A percentile compares a stretch with the other conserved stretches of the same genome.
Evolutionary conservation across 1,140 invertebrate species (phyloP).

Genomic region (Anastatus disparis): DNA sequence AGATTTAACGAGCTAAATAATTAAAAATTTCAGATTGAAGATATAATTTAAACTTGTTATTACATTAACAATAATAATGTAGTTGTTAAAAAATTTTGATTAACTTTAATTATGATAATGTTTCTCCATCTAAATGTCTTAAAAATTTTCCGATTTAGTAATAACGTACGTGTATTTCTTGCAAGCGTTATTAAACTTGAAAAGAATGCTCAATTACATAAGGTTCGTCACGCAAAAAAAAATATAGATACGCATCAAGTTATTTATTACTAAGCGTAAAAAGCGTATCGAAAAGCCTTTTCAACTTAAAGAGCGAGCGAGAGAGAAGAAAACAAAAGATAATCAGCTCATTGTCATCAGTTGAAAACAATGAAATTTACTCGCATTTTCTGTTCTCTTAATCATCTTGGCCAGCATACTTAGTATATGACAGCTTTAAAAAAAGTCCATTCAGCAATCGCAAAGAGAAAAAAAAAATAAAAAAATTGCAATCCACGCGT

Average conservation of each 20-base stretch:
- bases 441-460: background rate
- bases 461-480: background rate
- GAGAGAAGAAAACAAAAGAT: too few relatives aligned
- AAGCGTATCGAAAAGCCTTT: background rate
- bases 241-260: background rate
- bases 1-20: too few relatives aligned
- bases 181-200: background rate
- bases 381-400: background rate
- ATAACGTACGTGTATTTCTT: too few relatives aligned
- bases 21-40: too few relatives aligned
- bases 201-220: slow-evolving; percentile 2
- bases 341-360: background rate
- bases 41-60: too few relatives aligned
- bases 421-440: background rate
- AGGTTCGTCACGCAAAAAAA: background rate
- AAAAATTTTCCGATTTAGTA: too few relatives aligned
- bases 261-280: slow-evolving; percentile 18
- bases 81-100: too few relatives aligned
- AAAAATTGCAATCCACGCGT: background rate
- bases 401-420: background rate
- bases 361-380: background rate
- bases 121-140: too few relatives aligned
- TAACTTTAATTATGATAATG: too few relatives aligned
- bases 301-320: too few relatives aligned
- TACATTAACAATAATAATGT: too few relatives aligned